A percentile compares a stretch with the other conserved stretches of the same genome.
phyloP scores from a whole-genome alignment of 2,888 invertebrate species.

The Flexamia atlantica region DNA sequence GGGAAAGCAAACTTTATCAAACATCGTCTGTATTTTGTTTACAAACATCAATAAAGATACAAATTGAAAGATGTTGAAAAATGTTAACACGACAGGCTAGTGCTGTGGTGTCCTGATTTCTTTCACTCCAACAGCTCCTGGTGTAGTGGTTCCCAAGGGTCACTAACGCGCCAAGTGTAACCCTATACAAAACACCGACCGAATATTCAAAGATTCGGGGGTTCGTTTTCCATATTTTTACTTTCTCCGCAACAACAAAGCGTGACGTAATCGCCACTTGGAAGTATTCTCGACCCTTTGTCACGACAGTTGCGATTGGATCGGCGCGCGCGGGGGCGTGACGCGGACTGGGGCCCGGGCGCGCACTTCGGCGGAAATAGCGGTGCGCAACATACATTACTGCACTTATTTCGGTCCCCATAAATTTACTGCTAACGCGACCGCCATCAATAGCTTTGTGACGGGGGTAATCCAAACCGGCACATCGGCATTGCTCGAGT shows the following conservation, averaged over 20 bases:
- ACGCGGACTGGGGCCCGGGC: neutral
- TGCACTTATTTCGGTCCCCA: slow-evolving; percentile 30
- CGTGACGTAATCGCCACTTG: neutral
- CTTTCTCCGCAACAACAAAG: neutral
- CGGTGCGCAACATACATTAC: slow-evolving; percentile 12
- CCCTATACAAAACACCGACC: too few relatives aligned
- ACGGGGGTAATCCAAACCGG: neutral
- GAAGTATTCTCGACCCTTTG: neutral
- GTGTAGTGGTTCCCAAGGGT: too few relatives aligned
- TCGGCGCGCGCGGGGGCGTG: neutral
- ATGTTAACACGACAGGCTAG: too few relatives aligned
- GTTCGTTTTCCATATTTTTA: neutral
- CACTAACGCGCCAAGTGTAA: too few relatives aligned
- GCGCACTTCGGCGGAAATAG: slow-evolving; percentile 3
- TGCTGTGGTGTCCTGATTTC: too few relatives aligned
- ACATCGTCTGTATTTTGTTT: too few relatives aligned
- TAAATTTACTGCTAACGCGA: neutral
- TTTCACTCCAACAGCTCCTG: too few relatives aligned
- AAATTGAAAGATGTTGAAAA: too few relatives aligned
- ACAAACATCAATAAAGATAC: too few relatives aligned
- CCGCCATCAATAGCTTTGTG: slow-evolving; percentile 9
- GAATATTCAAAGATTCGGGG: too few relatives aligned
- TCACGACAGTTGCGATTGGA: neutral
- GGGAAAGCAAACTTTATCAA: too few relatives aligned
- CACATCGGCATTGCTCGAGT: too few relatives aligned